Evolutionary conservation across 2,888 invertebrate genomes (phyloP), one percentile per base, ranked within the genome.

Genomic region (Eremobia ochroleuca): DNA sequence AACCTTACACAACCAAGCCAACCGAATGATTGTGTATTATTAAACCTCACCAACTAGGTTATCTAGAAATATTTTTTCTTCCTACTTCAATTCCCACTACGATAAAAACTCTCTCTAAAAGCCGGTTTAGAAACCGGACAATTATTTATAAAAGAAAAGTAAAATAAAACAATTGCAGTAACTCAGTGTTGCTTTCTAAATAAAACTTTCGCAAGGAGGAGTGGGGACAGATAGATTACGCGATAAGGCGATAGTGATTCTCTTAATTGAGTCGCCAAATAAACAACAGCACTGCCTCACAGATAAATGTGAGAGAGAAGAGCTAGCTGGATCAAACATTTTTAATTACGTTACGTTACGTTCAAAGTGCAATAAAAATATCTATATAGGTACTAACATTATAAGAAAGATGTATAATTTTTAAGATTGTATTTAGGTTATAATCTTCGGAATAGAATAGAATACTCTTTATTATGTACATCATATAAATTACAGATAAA

Each of bases 261-360:
- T 74, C 79, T 85, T 88, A 85, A 85, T 83, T 83, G 85, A 82
- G 77, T 88, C 73, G 61, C 64, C 18, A 82, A 83, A 75, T 78
- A 79, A 81, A 83, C 78, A 83, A 74, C 43, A n/a, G 61, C 46
- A 18, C 25, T 21, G 31, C 13, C 21, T 40, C 34, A 18, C 37
- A 49, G 73, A 82, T 71, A 59, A 77, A 82, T 68, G 66, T 43
- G 49, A 34, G 46, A 46, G 68, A 28, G 34, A 64, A 58, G 8
- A 70, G 65, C 28, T 28, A 28, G 28, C 28, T 28, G 11, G 13
- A 28, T 28, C 13, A n/a, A 66, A 6, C 43, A 28, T 66, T 66
- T 28, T 1, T 21, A 43, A 43, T 6, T 15, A 28, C 28, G 28
- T 58, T 28, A n/a, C n/a, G 28, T 28, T 28, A 58, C 15, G 58